Base-by-base conservation (phyloP, 2,888 invertebrate genomes). In the Tipula confusa region DNA sequence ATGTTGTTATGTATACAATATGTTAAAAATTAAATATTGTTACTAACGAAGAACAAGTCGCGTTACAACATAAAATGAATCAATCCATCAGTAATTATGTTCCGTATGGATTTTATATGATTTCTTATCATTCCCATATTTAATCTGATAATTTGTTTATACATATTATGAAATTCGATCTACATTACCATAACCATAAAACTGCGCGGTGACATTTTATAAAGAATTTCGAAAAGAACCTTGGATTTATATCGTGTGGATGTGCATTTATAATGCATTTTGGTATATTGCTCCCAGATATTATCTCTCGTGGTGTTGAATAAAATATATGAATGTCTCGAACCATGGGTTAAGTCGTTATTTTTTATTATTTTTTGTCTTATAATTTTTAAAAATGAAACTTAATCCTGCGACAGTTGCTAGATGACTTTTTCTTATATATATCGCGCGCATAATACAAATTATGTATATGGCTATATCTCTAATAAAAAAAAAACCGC, bases 361-460 rank as follows among this genome's bases (percentile, higher is more conserved):
- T 6, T 43, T 24, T 13, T 9, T 18, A 9, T 64, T 43, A 15
- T 15, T 24, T 64, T 24, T 18, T 64, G 18, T 64, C 64, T 64
- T 64, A 64, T 24, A 64, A 64, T 18, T 64, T n/a, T n/a, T 64
- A 24, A 64, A 24, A 64, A 64, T 24, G 64, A 64, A 64, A 64
- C 64, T 64, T 64, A 64, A 64, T 64, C 64, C 24, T 24, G 24
- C 64, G 64, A 64, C 64, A 64, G 64, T 64, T 64, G 64, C 64
- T 64, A 64, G 64, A 64, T 64, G 64, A 24, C 64, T 64, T 64
- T 64, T 64, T n/a, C n/a, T n/a, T n/a, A n/a, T n/a, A n/a, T 64
- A 64, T 64, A 64, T 24, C 64, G 24, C 64, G 11, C 64, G 24
- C 64, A 24, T 24, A 64, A 64, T 64, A 64, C 24, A 64, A 64